Conservation (phyloP, 2,888 invertebrate genomes). For the Andrena bicolor region DNA sequence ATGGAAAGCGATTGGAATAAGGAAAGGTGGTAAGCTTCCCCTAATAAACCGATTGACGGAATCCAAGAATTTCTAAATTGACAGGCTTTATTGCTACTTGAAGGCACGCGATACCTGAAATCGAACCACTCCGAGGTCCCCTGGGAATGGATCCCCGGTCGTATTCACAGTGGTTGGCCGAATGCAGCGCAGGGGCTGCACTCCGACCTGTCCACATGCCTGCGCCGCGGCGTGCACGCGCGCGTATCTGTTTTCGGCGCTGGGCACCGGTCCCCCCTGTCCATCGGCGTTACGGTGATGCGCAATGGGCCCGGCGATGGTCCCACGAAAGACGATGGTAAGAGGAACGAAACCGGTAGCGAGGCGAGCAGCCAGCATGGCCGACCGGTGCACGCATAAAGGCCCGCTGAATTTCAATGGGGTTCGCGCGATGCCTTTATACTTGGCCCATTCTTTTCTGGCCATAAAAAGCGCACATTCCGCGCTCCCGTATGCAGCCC, state of each 20-base stretch:
- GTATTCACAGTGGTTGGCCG: slow-evolving; percentile 57
- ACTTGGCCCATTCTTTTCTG: slow-evolving; percentile 77
- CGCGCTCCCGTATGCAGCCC: slow-evolving; percentile 73
- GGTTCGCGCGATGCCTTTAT: slow-evolving; percentile 75
- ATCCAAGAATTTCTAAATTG: neutral
- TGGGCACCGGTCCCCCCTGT: slow-evolving; percentile 68
- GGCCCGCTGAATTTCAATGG: slow-evolving; percentile 79
- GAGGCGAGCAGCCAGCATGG: slow-evolving; percentile 48
- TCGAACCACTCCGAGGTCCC: slow-evolving; percentile 20
- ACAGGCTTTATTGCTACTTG: neutral
- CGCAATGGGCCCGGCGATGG: slow-evolving; percentile 72
- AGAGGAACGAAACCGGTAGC: slow-evolving; percentile 43
- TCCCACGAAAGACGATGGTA: slow-evolving; percentile 72
- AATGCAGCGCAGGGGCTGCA: slow-evolving; percentile 51
- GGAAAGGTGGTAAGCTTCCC: neutral
- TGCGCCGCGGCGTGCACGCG: slow-evolving; percentile 62
- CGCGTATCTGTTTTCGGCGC: slow-evolving; percentile 38
- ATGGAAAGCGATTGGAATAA: too few relatives aligned
- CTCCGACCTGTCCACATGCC: slow-evolving; percentile 57
- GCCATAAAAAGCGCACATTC: slow-evolving; percentile 80
- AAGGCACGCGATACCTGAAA: slow-evolving; percentile 18
- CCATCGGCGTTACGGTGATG: slow-evolving; percentile 75
- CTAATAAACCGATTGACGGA: neutral
- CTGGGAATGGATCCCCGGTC: slow-evolving; percentile 57
- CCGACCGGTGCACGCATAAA: slow-evolving; percentile 70